Base-by-base conservation (phyloP, 2,797 vertebrate species). In the Acrossocheilus wenchowensis region DNA sequence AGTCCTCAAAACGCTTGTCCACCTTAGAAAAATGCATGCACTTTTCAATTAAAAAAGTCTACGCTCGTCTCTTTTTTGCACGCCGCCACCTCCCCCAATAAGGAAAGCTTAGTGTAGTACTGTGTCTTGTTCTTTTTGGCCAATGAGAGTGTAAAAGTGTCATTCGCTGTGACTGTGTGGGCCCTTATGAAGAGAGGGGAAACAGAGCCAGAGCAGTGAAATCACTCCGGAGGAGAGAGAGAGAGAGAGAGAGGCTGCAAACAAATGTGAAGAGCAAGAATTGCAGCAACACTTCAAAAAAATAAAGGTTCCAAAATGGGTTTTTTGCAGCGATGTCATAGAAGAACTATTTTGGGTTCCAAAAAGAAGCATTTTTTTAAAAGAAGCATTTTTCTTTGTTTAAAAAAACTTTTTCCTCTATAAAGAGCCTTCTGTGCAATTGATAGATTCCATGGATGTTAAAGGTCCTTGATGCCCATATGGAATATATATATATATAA, bases 21-120 rank as follows among this genome's bases (percentile, higher is more conserved):
- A 87, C 90, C 88, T 90, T 75, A 91, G 89, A 89, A 85, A 90
- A 93, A 91, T 83, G 85, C 66, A 72, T 88, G 90, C 86, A 79
- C 80, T 87, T 91, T 89, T 90, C 92, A 89, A 89, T 91, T 79
- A 88, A 34, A 75, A 83, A 81, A 84, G 71, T 83, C 88, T 73
- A 74, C 39, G 34, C 64, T 57, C 7, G 43, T 26, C 26, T 75
- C 81, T 75, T 54, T 36, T 72, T 78, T 72, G 14, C 21, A 36
- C 14, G 54, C 78, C 57, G 2, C 45, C 45, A 69, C 48, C 64
- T 73, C 83, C 66, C 71, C 50, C 34, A 72, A 82, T 89, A 81
- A 90, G 87, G 87, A 83, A 52, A 87, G 87, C 87, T 84, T 84
- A 89, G 79, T 57, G 89, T 74, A 86, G 68, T 72, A 30, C 62